Conservation (phyloP, 2,113 vertebrate species). For the Daphoenositta chrysoptera region DNA sequence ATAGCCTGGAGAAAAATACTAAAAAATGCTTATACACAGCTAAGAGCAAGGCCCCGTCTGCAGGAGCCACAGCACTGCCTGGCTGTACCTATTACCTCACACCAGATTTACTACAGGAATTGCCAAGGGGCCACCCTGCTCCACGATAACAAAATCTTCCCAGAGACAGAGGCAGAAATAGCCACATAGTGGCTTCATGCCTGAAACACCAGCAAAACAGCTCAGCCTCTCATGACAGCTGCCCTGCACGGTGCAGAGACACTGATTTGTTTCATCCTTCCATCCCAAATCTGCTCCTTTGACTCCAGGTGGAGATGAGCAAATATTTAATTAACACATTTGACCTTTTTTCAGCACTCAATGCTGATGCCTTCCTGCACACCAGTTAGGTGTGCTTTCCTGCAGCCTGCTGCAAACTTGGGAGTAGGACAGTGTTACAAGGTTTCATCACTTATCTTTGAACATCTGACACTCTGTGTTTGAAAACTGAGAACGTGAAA, state of each 20-base stretch:
- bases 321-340: slow-evolving; percentile 6
- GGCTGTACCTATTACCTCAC: not conserved
- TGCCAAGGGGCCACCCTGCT: not conserved
- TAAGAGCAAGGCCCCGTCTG: not conserved
- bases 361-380: not conserved
- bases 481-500: not conserved
- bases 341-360: not conserved
- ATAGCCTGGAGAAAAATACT: not conserved
- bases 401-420: not conserved
- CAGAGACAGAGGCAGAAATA: slow-evolving; percentile 43
- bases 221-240: not conserved
- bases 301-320: not conserved
- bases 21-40: rapidly evolving
- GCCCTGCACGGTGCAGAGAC: not conserved
- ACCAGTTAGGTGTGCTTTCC: not conserved
- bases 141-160: not conserved
- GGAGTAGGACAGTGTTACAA: not conserved
- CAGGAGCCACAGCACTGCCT: not conserved
- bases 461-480: not conserved
- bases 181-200: not conserved
- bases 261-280: not conserved
- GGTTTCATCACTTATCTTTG: not conserved
- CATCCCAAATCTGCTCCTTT: not conserved
- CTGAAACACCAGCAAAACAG: not conserved
- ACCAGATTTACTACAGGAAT: not conserved